phyloP scores from a whole-genome alignment of 2,113 vertebrate genomes.

The Xyrauchen texanus region DNA sequence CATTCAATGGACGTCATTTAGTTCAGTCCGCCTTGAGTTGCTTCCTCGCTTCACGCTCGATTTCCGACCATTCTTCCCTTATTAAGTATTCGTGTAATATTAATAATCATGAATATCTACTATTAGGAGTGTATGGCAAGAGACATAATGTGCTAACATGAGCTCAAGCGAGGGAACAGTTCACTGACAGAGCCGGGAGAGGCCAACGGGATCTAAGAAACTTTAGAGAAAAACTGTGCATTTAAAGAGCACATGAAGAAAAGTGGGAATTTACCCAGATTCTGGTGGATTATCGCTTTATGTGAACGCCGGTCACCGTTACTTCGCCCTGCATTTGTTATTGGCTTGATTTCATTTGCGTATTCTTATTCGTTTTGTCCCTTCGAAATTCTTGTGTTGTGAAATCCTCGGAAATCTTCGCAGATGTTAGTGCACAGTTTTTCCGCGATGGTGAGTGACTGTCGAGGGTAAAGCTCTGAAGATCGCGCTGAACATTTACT shows the following conservation, averaged over 20 bases:
- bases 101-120: conserved; percentile 97
- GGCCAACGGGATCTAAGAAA: conserved; percentile 79
- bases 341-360: conserved; percentile 71
- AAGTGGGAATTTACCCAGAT: conserved; percentile 83
- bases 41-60: conserved; percentile 96
- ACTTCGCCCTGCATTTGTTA: conserved; percentile 74
- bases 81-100: conserved; percentile 95
- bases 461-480: conserved; percentile 14
- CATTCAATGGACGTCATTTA: conserved; percentile 99
- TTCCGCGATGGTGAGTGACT: conserved; percentile 98
- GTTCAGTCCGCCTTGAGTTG: conserved; percentile 96
- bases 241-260: conserved; percentile 82
- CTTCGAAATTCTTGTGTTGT: conserved; percentile 67
- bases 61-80: conserved; percentile 96
- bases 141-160: conserved; percentile 87
- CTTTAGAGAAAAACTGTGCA: conserved; percentile 77
- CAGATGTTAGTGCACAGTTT: conserved; percentile 99
- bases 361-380: conserved; percentile 66
- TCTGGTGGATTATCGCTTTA: conserved; percentile 93
- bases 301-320: conserved; percentile 80
- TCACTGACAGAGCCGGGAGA: conserved; percentile 80
- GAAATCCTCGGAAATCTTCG: conserved; percentile 76
- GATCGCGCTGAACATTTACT: conserved; percentile 9
- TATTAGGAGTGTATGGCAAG: conserved; percentile 88
- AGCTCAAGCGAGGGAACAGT: conserved; percentile 85